Evolutionary conservation across 2,113 vertebrate genomes (phyloP).

Genomic region (Donacobius atricapilla): DNA sequence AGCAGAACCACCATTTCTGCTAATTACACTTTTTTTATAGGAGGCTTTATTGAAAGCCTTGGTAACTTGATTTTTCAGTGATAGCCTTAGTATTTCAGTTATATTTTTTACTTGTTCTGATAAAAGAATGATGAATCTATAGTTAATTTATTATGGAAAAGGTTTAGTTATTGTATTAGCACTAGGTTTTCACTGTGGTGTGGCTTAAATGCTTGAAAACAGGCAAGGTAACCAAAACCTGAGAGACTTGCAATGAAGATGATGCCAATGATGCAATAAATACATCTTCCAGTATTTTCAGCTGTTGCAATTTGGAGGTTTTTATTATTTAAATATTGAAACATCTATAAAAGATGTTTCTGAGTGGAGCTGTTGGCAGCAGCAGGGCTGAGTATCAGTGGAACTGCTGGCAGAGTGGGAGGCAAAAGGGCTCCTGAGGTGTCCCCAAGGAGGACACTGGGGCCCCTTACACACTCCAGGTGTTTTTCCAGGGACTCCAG

Average conservation of each 20-base stretch:
- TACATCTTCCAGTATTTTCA: background rate
- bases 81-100: background rate
- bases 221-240: background rate
- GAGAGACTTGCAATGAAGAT: background rate
- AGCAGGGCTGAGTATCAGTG: background rate
- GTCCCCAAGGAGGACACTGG: accelerated
- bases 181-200: background rate
- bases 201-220: background rate
- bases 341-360: background rate
- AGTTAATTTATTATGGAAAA: background rate
- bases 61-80: background rate
- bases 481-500: background rate
- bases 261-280: background rate
- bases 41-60: background rate
- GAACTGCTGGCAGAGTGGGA: accelerated
- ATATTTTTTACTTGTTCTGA: background rate
- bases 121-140: background rate
- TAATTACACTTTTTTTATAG: background rate
- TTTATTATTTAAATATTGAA: background rate
- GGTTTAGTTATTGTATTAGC: background rate
- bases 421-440: accelerated
- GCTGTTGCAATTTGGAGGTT: background rate
- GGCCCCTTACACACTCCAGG: too few species aligned
- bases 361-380: background rate
- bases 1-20: background rate